Conservation (phyloP, 1,140 invertebrate species). For the Callitettix versicolor region DNA sequence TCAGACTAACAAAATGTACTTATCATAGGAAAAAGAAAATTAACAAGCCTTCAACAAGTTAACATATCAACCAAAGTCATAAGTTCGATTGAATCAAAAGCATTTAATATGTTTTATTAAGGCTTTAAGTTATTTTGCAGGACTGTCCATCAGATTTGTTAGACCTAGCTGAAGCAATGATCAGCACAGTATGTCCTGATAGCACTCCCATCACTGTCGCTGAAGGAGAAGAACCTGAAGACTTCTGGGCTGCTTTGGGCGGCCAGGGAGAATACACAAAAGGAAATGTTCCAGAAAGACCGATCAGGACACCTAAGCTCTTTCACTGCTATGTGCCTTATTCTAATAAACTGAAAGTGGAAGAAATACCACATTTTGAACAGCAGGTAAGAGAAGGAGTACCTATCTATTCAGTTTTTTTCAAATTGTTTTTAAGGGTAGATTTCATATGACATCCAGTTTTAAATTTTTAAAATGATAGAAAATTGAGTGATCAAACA, state of each 20-base stretch:
- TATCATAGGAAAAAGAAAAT: no score
- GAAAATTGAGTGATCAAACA: no score
- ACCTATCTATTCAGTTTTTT: no score
- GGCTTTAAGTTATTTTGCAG: constrained; percentile 33
- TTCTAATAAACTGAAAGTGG: constrained; percentile 47
- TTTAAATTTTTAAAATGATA: no score
- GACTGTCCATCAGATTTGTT: constrained; percentile 53
- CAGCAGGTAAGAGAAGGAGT: constrained; percentile 41
- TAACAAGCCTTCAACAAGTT: no score
- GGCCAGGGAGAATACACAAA: constrained; percentile 46
- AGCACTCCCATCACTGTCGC: constrained; percentile 39
- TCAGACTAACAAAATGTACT: no score
- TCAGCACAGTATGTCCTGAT: constrained; percentile 42
- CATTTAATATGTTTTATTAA: no score
- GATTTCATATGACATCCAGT: no score
- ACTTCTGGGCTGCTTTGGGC: constrained; percentile 64
- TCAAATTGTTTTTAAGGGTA: no score
- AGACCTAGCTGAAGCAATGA: constrained; percentile 44
- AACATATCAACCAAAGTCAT: no score
- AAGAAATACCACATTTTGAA: constrained; percentile 53
- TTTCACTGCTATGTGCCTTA: constrained; percentile 52
- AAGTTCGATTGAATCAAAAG: no score
- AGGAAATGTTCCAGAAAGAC: constrained; percentile 29
- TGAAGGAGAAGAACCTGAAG: constrained; percentile 59
- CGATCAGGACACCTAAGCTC: constrained; percentile 38